Evolutionary conservation across 2,113 vertebrate species (phyloP), one percentile per base, ranked within the genome.

Genomic region (Chrysemys picta): DNA sequence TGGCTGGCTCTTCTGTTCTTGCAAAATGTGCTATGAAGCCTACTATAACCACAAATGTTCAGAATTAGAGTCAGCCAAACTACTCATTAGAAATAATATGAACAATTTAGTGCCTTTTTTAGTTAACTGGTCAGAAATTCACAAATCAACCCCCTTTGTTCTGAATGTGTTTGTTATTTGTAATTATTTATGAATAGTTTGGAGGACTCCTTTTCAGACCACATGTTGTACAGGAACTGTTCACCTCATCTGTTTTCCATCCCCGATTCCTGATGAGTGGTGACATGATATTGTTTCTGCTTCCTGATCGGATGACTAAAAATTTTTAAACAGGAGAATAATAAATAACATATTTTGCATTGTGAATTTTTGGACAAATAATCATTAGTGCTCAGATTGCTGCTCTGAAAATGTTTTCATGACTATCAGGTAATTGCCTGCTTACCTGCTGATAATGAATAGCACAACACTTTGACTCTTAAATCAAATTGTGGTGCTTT

Each of bases 61-160:
- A 1, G 24, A 81, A 85, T 65, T 53, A 7, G 90, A 79, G 82
- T 22, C 69, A 87, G 93, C 94, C 89, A 89, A 95, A 92, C 85
- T 1, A 12, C 65, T 97, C 92, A 81, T 89, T 94, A 89, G 49
- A 76, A 93, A 29, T 89, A 81, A 82, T 50, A 95, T 95, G 94
- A 96, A 92, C 91, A 95, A 90, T 91, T 93, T 93, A 81, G 56
- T 83, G 94, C 87, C 53, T 94, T 47, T 83, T 1, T 79, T 65
- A 53, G 22, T 88, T 82, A 89, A 69, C 85, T 81, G 82, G 91
- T 93, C 1, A 0, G 84, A 90, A 80, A 90, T 90, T 92, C 93
- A 52, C 75, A 72, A 72, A 72, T 72, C 65, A 38, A 38, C 75
- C 80, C 14, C 25, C 79, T 88, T 7, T 69, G 53, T 89, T 91